Base-by-base conservation (phyloP, 92 coral and sea anemone genomes). In the Muricea muricata region DNA sequence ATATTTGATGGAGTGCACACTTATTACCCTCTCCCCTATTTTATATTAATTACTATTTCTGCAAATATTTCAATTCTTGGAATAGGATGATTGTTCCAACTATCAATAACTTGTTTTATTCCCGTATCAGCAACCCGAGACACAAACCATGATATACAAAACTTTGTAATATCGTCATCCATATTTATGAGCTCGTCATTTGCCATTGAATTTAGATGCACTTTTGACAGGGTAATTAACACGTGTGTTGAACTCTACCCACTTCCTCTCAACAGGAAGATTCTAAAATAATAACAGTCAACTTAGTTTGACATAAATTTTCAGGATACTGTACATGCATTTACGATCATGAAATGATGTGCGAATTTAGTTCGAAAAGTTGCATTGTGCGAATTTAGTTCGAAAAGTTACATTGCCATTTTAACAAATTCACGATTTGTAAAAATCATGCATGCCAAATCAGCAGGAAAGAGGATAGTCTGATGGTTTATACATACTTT, bases 61-160 rank as follows among this genome's bases (percentile, higher is more conserved):
- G 61, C 23, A 57, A 57, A 57, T n/a, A 57, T 57, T 20, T 57
- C 65, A 3, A 21, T 56, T 75, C 91, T 84, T 41, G 85, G 91
- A 47, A 88, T 88, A 28, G 80, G 48, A 75, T 88, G 91, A 60
- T 75, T 82, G 84, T 83, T 88, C 91, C 91, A 88, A 33, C 78
- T 39, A 52, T 48, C 50, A 75, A 88, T 76, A 18, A 88, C 84
- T 63, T 88, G 80, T 41, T 34, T 48, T 39, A 73, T 74, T 42
- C 73, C 78, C 26, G 37, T 17, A 26, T 71, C 23, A 25, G 55
- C 40, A n/a, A 79, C 52, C 34, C 73, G 18, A 2, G 45, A 79
- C 69, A 83, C 77, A 61, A 89, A 79, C 89, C 89, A 85, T 0
- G 92, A 89, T n/a, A 85, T 75, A 17, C 92, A 85, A 46, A 79